A percentile compares a stretch with the other conserved stretches of the same genome.
phyloP scores from a whole-genome alignment of 2,888 invertebrate genomes.

The Dorcus parallelipipedus region DNA sequence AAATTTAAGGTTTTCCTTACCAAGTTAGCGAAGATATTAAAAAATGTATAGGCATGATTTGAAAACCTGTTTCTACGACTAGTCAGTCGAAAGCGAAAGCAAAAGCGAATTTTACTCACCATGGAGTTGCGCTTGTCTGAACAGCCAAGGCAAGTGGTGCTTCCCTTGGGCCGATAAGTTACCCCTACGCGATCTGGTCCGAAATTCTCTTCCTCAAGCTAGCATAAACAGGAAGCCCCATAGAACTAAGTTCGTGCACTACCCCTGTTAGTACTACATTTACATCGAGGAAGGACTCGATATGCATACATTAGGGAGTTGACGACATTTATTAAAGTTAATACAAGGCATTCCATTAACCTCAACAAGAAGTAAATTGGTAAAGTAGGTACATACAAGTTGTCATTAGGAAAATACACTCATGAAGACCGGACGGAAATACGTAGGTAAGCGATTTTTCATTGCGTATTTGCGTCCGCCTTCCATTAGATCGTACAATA shows the following conservation, averaged over 20 bases:
- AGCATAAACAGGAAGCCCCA: conserved; percentile 42
- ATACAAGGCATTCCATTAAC: no score
- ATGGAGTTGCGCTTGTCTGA: conserved; percentile 70
- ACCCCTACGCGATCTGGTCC: conserved; percentile 58
- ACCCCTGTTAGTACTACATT: conserved; percentile 8
- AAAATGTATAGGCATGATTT: no score
- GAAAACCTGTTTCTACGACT: no score
- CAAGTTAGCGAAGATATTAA: no score
- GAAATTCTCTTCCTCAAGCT: conserved; percentile 52
- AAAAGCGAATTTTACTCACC: conserved; percentile 56
- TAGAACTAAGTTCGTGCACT: conserved; percentile 46
- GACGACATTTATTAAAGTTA: no score
- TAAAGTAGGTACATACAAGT: no score
- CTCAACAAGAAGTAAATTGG: no score
- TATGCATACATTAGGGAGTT: no score
- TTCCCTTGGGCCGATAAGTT: conserved; percentile 61
- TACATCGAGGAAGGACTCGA: background rate
- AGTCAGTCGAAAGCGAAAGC: background rate
- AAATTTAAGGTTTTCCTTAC: no score
- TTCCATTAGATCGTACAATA: no score
- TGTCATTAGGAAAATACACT: background rate
- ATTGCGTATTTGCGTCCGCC: no score
- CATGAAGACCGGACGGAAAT: background rate
- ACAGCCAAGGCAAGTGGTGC: conserved; percentile 70
- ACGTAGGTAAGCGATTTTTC: background rate